phyloP scores from a whole-genome alignment of 2,113 vertebrate species.

The Lophura nycthemera region DNA sequence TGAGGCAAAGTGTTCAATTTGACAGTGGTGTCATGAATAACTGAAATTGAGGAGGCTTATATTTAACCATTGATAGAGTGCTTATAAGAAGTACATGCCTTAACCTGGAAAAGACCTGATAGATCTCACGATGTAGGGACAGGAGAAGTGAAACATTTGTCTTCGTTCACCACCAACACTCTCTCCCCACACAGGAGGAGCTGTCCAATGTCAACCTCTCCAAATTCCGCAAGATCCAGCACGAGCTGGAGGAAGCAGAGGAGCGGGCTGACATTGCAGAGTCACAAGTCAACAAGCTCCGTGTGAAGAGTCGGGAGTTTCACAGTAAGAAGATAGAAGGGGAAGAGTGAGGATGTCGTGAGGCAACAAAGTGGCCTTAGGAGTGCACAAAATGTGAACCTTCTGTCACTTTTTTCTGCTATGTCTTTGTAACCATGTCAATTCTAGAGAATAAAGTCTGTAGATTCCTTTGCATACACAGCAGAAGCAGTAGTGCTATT shows the following conservation, averaged over 20 bases:
- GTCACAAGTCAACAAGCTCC: constrained; percentile 83
- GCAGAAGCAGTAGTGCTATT: background rate
- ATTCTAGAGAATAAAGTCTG: constrained; percentile 73
- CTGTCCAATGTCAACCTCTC: constrained; percentile 78
- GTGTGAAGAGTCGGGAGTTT: constrained; percentile 76
- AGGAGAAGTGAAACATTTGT: too few relatives aligned
- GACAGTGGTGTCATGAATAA: too few relatives aligned
- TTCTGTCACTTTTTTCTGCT: background rate
- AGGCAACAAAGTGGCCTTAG: background rate
- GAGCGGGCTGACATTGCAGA: constrained; percentile 85
- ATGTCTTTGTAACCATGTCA: constrained; percentile 20
- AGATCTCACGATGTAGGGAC: too few relatives aligned
- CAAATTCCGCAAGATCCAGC: constrained; percentile 83
- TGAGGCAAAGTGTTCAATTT: too few relatives aligned
- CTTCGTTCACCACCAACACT: background rate
- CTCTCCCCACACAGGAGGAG: constrained; percentile 71
- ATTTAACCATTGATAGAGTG: too few relatives aligned
- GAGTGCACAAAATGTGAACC: constrained; percentile 74
- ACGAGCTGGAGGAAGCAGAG: constrained; percentile 82
- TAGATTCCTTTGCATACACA: constrained; percentile 40
- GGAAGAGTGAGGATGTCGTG: constrained; percentile 66
- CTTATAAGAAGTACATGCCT: too few relatives aligned
- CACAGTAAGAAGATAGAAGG: constrained; percentile 72
- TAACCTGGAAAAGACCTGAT: too few relatives aligned
- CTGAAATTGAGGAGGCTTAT: too few relatives aligned